Percentiles rank a stretch among this genome's conserved stretches.
Conservation (phyloP, 1,140 invertebrate genomes). For the Heliothis virescens region DNA sequence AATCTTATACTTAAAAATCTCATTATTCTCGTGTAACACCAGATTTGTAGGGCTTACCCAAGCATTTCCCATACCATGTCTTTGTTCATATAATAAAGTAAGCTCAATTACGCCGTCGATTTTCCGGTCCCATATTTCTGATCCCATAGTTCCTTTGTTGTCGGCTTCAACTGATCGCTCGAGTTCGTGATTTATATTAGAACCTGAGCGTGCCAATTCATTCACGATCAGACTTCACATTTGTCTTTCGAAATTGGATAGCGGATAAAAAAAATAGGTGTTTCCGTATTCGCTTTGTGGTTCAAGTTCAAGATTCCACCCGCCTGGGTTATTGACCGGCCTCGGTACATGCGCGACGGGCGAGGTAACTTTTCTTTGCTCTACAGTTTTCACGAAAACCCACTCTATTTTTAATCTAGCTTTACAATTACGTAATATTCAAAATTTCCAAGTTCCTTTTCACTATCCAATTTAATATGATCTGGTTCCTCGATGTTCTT, state of each 20-base stretch:
- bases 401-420: constrained; percentile 5
- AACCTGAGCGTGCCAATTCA: constrained; percentile 39
- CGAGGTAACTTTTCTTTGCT: constrained; percentile 52
- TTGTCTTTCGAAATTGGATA: constrained; percentile 54
- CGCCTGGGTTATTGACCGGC: constrained; percentile 76
- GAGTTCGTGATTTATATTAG: constrained; percentile 49
- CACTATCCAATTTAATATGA: not conserved
- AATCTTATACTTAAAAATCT: not conserved
- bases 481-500: not conserved
- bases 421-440: not conserved
- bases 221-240: constrained; percentile 49
- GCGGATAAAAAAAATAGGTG: constrained; percentile 53
- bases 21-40: not conserved
- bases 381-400: constrained; percentile 43
- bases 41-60: not conserved
- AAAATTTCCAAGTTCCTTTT: not conserved
- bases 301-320: constrained; percentile 82
- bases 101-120: constrained; percentile 50
- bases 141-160: constrained; percentile 23
- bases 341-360: constrained; percentile 73
- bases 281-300: constrained; percentile 68
- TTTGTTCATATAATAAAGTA: constrained; percentile 28
- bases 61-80: not conserved
- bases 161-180: constrained; percentile 21
- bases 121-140: constrained; percentile 35